phyloP scores from a whole-genome alignment of 2,888 invertebrate genomes.

The Tenthredo scrophulariae region DNA sequence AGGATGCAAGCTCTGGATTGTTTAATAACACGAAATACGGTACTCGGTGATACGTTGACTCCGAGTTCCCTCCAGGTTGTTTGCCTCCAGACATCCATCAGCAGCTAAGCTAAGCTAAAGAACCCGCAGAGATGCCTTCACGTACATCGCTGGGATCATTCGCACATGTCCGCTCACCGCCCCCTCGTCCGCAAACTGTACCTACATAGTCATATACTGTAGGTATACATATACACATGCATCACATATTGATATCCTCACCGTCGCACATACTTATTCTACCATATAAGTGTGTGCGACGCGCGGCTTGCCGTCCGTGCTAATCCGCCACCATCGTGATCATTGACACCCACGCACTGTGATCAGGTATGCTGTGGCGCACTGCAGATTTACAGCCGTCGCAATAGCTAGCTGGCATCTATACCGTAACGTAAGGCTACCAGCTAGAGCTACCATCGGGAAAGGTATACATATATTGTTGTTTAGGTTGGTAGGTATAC shows the following conservation, averaged over 20 bases:
- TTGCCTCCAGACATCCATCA: conserved; percentile 50
- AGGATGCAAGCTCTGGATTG: conserved; percentile 47
- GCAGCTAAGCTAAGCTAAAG: conserved; percentile 30
- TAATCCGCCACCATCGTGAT: conserved; percentile 51
- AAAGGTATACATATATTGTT: neutral
- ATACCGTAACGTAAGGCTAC: conserved; percentile 11
- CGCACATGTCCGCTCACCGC: conserved; percentile 42
- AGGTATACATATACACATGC: neutral
- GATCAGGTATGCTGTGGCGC: conserved; percentile 42
- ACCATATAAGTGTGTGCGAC: neutral
- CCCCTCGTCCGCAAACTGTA: conserved; percentile 40
- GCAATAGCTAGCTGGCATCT: conserved; percentile 3
- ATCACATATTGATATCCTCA: neutral
- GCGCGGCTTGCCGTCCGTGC: conserved; percentile 30
- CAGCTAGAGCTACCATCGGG: conserved; percentile 13
- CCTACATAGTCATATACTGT: neutral
- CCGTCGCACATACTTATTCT: neutral
- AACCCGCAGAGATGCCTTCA: conserved; percentile 44
- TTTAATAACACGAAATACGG: conserved; percentile 51
- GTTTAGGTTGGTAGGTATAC: neutral
- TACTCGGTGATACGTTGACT: conserved; percentile 48
- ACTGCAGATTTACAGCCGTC: conserved; percentile 47
- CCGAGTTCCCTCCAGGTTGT: conserved; percentile 32
- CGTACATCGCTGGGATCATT: conserved; percentile 46
- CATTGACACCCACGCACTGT: conserved; percentile 47